phyloP scores from a whole-genome alignment of 1,140 invertebrate species.

The Rhopalosiphum maidis region DNA sequence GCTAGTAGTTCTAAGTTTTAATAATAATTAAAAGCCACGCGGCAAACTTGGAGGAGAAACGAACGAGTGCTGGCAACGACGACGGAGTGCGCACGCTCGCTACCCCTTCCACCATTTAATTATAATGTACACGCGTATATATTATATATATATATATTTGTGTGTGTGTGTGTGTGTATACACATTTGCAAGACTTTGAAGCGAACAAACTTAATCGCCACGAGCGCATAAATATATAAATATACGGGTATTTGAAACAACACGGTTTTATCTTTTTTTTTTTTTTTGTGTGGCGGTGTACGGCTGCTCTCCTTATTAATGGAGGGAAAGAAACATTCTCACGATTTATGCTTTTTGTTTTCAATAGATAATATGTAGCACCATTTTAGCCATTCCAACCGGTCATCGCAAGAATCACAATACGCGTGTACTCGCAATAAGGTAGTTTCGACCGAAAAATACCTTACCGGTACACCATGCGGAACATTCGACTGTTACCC shows the following conservation, averaged over 20 bases:
- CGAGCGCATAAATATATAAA: not conserved
- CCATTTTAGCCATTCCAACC: no score
- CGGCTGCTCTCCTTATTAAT: no score
- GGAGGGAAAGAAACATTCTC: not conserved
- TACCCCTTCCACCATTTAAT: not conserved
- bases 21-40: conserved; percentile 49
- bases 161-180: not conserved
- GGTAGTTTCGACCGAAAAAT: not conserved
- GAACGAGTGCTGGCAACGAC: not conserved
- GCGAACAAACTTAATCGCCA: not conserved
- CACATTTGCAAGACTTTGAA: not conserved
- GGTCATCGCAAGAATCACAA: not conserved
- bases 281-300: not conserved
- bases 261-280: not conserved
- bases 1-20: conserved; percentile 43
- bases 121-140: not conserved
- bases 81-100: not conserved
- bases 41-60: not conserved
- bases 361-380: not conserved
- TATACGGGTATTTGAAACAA: not conserved
- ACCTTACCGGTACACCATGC: not conserved
- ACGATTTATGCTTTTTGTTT: not conserved
- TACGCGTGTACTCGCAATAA: not conserved
- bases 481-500: not conserved
- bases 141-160: no score